Evolutionary conservation across 2,113 vertebrate genomes (phyloP).

Genomic region (Cromileptes altivelis): DNA sequence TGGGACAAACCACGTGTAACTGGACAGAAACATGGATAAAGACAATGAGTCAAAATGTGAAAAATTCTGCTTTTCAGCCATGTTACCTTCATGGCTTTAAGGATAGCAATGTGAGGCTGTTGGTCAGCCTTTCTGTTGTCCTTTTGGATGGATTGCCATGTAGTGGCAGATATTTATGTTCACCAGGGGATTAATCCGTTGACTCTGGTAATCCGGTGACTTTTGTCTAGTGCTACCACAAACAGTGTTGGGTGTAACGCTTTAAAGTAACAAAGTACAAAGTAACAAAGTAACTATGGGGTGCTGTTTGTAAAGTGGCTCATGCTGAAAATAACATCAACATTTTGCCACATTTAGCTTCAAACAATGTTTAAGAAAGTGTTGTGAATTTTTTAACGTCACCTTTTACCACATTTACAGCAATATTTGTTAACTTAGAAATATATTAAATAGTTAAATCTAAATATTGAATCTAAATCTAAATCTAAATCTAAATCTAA

Average conservation of each 20-base stretch:
- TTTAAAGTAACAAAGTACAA: too few relatives aligned
- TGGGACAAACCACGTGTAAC: slow-evolving; percentile 89
- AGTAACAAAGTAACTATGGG: not conserved
- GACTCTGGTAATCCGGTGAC: too few relatives aligned
- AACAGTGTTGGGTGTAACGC: too few relatives aligned
- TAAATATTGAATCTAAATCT: too few relatives aligned
- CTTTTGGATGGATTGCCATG: not conserved
- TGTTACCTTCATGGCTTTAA: not conserved
- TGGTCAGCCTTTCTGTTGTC: not conserved
- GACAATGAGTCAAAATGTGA: not conserved
- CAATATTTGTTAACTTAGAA: too few relatives aligned
- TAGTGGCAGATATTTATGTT: not conserved
- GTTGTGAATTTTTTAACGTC: too few relatives aligned
- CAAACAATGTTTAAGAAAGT: too few relatives aligned
- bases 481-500: too few relatives aligned
- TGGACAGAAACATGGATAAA: slow-evolving; percentile 66
- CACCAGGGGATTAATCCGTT: not conserved
- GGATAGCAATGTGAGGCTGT: not conserved
- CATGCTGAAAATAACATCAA: too few relatives aligned
- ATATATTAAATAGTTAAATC: too few relatives aligned
- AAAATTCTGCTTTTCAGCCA: not conserved
- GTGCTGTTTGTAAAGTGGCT: too few relatives aligned
- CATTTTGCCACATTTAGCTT: too few relatives aligned
- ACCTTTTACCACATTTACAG: slow-evolving; percentile 56
- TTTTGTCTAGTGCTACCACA: not conserved